Evolutionary conservation across 2,888 invertebrate genomes (phyloP), one percentile per base, ranked within the genome.

Genomic region (Coecobrya sp.): DNA sequence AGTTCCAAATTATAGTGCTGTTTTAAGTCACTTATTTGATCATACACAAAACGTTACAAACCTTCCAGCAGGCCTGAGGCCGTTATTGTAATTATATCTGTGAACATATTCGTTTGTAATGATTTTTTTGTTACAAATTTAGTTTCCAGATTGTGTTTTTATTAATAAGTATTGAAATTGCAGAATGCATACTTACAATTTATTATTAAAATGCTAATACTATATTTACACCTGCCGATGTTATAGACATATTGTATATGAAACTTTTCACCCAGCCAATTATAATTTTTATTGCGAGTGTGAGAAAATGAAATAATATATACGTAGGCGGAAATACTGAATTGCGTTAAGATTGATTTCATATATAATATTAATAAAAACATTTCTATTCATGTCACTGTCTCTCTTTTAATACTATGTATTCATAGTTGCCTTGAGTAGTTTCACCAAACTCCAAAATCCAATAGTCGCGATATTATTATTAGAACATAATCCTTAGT

Each of bases 221-320:
- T n/a, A 36, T n/a, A 36, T 70, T 36, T 70, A 36, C 36, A 42
- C 70, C 70, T 70, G 70, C 70, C 70, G 42, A 3, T 25, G 4
- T 49, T 11, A n/a, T 19, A 59, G 8, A 59, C 2, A 65, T 65
- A 27, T 30, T 62, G 4, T 68, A 10, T 68, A 73, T 30, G 19
- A 49, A 45, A 76, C 45, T 49, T 76, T 49, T 81, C 87, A 79
- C 30, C n/a, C 30, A 65, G 88, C 76, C 84, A 85, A 19, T 90
- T 79, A 49, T 85, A 13, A 52, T 76, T 62, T 65, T 36, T 73
- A 59, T 84, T 85, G 85, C 84, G 90, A 85, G 30, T 90, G 84
- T 52, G 79, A 90, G 65, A 59, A 70, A 52, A 65, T 45, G 76
- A 76, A 27, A 79, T 76, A 79, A 13, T 55, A 55, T n/a, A 55